These are phyloP conservation scores for Drosophila fungiperda DNA, from an alignment of 2,888 invertebrate genomes.

Conservation along the genomic window DNA sequence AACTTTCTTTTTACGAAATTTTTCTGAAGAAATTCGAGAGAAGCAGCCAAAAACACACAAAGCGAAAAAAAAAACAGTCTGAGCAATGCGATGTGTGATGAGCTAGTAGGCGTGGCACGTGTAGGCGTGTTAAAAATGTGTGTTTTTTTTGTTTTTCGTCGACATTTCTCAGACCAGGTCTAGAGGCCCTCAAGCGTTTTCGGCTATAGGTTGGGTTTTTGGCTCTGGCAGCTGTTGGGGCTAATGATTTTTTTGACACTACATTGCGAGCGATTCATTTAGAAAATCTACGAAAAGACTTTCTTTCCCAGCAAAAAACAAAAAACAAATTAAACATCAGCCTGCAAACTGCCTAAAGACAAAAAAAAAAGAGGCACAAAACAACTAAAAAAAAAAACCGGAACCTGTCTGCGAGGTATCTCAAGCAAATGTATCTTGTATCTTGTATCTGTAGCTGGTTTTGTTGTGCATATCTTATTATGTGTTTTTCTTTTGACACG, in stretches of 20 bases:
- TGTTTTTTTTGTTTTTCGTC: neutral
- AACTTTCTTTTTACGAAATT: constrained; percentile 73
- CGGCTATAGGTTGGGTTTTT: neutral
- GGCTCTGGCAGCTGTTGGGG: constrained; percentile 18
- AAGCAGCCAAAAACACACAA: constrained; percentile 41
- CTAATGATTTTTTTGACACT: constrained; percentile 66
- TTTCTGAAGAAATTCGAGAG: constrained; percentile 67
- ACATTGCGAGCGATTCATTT: constrained; percentile 71
- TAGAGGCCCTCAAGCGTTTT: constrained; percentile 33
- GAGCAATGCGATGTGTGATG: constrained; percentile 11
- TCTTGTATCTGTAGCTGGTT: constrained; percentile 38
- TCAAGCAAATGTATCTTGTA: constrained; percentile 21
- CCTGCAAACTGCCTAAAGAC: constrained; percentile 18
- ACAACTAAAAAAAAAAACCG: constrained; percentile 34
- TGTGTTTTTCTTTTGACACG: constrained; percentile 51
- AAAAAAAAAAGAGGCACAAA: constrained; percentile 5
- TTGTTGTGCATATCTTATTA: constrained; percentile 50
- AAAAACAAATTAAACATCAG: constrained; percentile 7
- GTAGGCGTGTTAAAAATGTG: constrained; percentile 66
- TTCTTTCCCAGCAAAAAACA: constrained; percentile 50
- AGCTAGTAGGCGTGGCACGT: constrained; percentile 46
- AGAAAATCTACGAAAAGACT: constrained; percentile 46
- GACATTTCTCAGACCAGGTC: constrained; percentile 43
- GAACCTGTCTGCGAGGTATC: constrained; percentile 30
- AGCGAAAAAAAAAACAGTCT: constrained; percentile 38